Evolutionary conservation across 2,797 vertebrate genomes (phyloP).

Genomic region (Saxicola maurus): DNA sequence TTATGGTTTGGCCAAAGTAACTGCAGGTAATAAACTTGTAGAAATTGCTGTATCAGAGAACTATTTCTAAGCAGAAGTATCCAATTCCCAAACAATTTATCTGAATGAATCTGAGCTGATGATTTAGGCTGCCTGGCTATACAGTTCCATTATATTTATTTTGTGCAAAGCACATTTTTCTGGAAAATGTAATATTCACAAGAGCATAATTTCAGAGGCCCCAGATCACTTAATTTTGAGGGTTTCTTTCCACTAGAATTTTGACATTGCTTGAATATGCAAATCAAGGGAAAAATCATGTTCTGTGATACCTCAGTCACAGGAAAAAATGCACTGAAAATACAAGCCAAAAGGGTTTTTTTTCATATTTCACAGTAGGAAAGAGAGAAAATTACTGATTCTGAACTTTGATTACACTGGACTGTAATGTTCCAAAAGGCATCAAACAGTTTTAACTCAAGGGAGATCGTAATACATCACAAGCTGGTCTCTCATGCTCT

Average conservation of each 20-base stretch:
- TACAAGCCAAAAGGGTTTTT: not conserved
- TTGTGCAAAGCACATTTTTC: not conserved
- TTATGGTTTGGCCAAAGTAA: not conserved
- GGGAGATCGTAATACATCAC: not conserved
- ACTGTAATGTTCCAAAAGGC: slow-evolving; percentile 1
- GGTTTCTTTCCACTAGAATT: not conserved
- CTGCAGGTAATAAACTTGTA: not conserved
- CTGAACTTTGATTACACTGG: not conserved
- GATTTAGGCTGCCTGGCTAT: not conserved
- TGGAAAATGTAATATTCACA: not conserved
- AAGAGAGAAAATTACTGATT: not conserved
- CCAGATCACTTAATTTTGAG: not conserved
- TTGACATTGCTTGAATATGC: not conserved
- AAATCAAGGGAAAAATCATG: not conserved
- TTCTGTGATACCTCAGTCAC: not conserved
- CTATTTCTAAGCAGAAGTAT: not conserved
- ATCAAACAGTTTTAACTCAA: not conserved
- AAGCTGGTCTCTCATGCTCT: not conserved
- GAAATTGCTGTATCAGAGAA: not conserved
- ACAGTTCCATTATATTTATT: not conserved
- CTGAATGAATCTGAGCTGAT: not conserved
- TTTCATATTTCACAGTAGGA: not conserved
- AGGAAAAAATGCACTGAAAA: not conserved
- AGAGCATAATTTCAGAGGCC: not conserved
- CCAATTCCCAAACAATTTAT: not conserved